Evolutionary conservation across 2,888 invertebrate genomes (phyloP).

Genomic region (Thereva unica): DNA sequence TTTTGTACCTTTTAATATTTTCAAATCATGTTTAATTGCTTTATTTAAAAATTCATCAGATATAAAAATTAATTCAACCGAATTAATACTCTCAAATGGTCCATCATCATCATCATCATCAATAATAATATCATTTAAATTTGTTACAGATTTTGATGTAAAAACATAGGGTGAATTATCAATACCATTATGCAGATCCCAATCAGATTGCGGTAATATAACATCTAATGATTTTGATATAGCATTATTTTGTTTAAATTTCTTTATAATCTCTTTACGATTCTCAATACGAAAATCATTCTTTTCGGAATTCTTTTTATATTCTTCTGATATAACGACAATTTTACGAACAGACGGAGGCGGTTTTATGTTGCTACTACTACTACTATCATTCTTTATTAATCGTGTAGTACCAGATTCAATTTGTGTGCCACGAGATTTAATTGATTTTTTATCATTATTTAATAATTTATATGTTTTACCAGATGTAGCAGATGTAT

Average conservation of each 20-base stretch:
- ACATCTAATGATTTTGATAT: slow-evolving; percentile 41
- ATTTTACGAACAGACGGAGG: slow-evolving; percentile 34
- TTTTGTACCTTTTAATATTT: slow-evolving; percentile 41
- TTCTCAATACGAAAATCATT: slow-evolving; percentile 34
- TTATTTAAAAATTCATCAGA: slow-evolving; percentile 45
- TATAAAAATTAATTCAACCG: slow-evolving; percentile 46
- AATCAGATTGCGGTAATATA: slow-evolving; percentile 25
- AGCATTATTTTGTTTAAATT: slow-evolving; percentile 31
- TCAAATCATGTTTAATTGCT: slow-evolving; percentile 43
- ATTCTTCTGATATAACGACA: slow-evolving; percentile 41
- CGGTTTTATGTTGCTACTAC: not conserved
- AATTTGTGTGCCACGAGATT: slow-evolving; percentile 19
- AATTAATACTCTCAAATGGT: slow-evolving; percentile 42
- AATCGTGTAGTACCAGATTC: not conserved
- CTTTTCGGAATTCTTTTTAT: slow-evolving; percentile 38
- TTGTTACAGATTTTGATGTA: slow-evolving; percentile 39
- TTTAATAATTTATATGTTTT: not conserved
- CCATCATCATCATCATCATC: slow-evolving; percentile 42
- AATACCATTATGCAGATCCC: slow-evolving; percentile 13
- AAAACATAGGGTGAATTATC: slow-evolving; percentile 12
- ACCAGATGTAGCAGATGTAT: slow-evolving; percentile 9
- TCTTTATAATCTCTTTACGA: slow-evolving; percentile 36
- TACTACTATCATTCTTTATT: slow-evolving; percentile 13
- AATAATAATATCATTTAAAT: slow-evolving; percentile 29
- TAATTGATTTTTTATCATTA: slow-evolving; percentile 7